Evolutionary conservation across 1,140 invertebrate genomes (phyloP), one percentile per base, ranked within the genome.

Genomic region (Nasonia longicornis): DNA sequence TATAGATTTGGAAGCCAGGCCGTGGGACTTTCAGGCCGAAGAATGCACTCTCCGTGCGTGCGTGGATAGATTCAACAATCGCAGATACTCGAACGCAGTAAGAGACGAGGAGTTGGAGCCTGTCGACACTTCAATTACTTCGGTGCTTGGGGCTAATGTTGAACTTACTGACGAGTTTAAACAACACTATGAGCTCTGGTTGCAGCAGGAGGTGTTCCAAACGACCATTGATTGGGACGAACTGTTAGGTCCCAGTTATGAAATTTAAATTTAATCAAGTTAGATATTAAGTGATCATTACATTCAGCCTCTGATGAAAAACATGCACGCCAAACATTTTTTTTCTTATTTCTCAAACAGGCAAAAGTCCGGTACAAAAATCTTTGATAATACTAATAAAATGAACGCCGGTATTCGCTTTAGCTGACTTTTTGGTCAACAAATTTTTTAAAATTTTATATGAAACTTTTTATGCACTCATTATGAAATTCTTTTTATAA

Each of bases 21-120:
- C 98, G 4, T 99, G 97, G 97, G 98, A 99, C 90, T 99, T 99
- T 88, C 98, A 99, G 92, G 97, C 96, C 38, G 98, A 99, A 91
- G 98, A 99, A 90, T 98, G 97, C 92, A 95, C 97, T 31, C 90
- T 99, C 22, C 93, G 98, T 80, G 95, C 96, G 2, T 96, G 96
- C 84, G 97, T 99, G 4, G 98, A 99, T 91, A 93, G 97, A 66
- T 99, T 99, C 86, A 99, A 99, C 90, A 95, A 95, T 87, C 93
- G 98, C 35, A 93, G 98, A 78, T 99, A 99, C 88, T 91, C 84
- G 80, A 93, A 90, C 86, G 91, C 84, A 85, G 87, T 84, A n/a
- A 88, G 85, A 79, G 91, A 92, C 45, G 90, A 91, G 11, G 96
- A 98, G 85, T 94, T 96, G 86, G 94, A 95, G 86, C 96, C 97